phyloP scores from a whole-genome alignment of 1,140 invertebrate genomes.

The Thalassaphorura encarpata region DNA sequence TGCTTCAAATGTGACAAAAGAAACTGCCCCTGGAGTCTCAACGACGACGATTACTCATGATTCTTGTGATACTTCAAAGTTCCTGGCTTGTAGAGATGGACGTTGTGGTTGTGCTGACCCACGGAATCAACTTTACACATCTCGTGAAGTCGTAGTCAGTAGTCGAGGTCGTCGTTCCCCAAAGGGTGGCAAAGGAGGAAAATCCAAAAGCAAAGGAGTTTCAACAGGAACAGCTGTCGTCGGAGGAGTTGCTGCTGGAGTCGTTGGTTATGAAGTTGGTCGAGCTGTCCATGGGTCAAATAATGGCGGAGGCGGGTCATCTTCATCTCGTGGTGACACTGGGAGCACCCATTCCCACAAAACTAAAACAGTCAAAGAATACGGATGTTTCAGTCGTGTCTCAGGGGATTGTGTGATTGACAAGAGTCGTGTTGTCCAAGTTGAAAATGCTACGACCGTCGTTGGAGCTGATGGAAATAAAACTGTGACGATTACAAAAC shows the following conservation, averaged over 20 bases:
- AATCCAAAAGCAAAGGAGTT: slow-evolving; percentile 10
- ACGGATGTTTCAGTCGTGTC: slow-evolving; percentile 13
- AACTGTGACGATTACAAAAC: not conserved
- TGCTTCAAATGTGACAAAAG: not conserved
- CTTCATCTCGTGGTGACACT: not conserved
- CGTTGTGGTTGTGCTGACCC: slow-evolving; percentile 16
- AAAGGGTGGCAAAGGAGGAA: not conserved
- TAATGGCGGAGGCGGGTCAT: not conserved
- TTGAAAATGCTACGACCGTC: slow-evolving; percentile 1
- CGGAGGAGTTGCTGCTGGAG: not conserved
- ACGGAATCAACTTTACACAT: slow-evolving; percentile 18
- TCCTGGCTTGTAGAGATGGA: slow-evolving; percentile 9
- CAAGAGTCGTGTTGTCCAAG: slow-evolving; percentile 2
- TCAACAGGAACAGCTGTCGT: not conserved
- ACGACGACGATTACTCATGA: slow-evolving; percentile 9
- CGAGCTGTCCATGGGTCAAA: not conserved
- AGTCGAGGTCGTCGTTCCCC: slow-evolving; percentile 5
- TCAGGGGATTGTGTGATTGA: slow-evolving; percentile 14
- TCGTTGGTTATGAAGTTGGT: slow-evolving; percentile 11
- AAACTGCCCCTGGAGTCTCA: not conserved
- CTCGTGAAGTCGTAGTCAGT: not conserved
- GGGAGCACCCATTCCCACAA: not conserved
- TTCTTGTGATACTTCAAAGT: slow-evolving; percentile 17
- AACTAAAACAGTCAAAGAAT: slow-evolving; percentile 4
- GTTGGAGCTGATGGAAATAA: not conserved